Base-by-base conservation (phyloP, 2,888 invertebrate genomes). In the Oscheius onirici region DNA sequence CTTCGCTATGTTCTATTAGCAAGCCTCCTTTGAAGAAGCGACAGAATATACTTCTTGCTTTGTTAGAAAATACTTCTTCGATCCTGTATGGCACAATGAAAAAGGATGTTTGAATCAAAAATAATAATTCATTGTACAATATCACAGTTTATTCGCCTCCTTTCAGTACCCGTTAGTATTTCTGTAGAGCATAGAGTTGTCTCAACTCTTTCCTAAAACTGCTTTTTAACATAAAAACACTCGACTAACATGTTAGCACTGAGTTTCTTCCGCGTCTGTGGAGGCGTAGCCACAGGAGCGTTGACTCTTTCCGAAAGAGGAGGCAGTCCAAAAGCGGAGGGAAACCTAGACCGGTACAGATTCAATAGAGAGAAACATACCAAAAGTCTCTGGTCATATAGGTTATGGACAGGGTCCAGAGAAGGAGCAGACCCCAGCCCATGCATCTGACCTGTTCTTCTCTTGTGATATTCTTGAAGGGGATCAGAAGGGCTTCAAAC, bases 301-400 rank as follows among this genome's bases (percentile, higher is more conserved):
- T 40, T 49, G 17, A 52, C 52, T 34, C 52, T 28, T 28, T 69
- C 69, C 3, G 69, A 69, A 3, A 69, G 28, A 15, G 69, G 69
- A n/a, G 58, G 69, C 22, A 69, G 69, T 34, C 69, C 69, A 46
- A 69, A 69, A 8, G 69, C 69, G 3, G 69, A 69, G 10, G 69
- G 69, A 49, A 69, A 69, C 69, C 69, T 69, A 20, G 49, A 46
- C 17, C 15, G 1, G 15, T 40, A 11, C 5, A 13, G 11, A 11
- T 55, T 13, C 6, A 55, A 55, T 26, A 28, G 11, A 34, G 5
- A 17, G 26, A 46, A 61, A 44, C 3, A 3, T 40, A 69, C 69
- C 69, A 69, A 43, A 69, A 69, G 24, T 69, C 69, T 58, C 69
- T 26, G 3, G 69, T 69, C 69, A 69, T 69, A 46, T 69, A 69